Evolutionary conservation across 2,113 vertebrate species (phyloP), one percentile per base, ranked within the genome.

Genomic region (Hyperopisus bebe): DNA sequence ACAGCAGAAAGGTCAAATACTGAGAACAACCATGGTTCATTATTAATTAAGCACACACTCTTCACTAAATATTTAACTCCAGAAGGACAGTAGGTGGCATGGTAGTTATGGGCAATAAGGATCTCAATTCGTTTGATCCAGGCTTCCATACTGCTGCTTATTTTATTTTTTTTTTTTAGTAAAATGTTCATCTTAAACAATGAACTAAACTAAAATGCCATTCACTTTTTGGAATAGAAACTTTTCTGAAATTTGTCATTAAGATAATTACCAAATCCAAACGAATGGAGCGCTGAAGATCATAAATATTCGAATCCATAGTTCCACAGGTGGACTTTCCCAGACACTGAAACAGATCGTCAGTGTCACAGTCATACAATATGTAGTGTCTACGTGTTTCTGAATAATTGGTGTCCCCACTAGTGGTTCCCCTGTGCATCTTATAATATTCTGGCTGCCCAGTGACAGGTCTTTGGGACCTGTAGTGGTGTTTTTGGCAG

Each of bases 41-140:
- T 85, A 80, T 80, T 80, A 80, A 80, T 80, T 42, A 80, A 80
- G 35, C 15, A 42, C 35, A 17, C 31, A 39, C 35, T 48, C 24
- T 80, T 27, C 21, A 50, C 83, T 86, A 86, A 86, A 86, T 86
- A 86, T 48, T 86, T 48, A 86, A 48, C 46, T 86, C n/a, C 44
- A 48, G 13, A 86, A 70, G 62, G 62, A 42, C 74, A 80, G 74
- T 17, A 80, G 74, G 74, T 80, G 74, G 74, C 13, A 42, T 80
- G 74, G 35, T 42, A 19, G 74, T 80, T 42, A 77, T 15, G 35
- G 11, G 35, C 6, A 77, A 42, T 77, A 39, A 19, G 35, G 74
- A 19, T 80, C n/a, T 42, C 31, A 39, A 1, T 80, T 15, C 42
- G 13, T 80, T 80, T 80, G 15, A 39, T 80, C 35, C 74, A 42